Percentiles rank a stretch among this genome's conserved stretches.
These are phyloP conservation scores for Drosophila pruinosa DNA, from an alignment of 1,140 invertebrate species.

Conservation along the genomic window DNA sequence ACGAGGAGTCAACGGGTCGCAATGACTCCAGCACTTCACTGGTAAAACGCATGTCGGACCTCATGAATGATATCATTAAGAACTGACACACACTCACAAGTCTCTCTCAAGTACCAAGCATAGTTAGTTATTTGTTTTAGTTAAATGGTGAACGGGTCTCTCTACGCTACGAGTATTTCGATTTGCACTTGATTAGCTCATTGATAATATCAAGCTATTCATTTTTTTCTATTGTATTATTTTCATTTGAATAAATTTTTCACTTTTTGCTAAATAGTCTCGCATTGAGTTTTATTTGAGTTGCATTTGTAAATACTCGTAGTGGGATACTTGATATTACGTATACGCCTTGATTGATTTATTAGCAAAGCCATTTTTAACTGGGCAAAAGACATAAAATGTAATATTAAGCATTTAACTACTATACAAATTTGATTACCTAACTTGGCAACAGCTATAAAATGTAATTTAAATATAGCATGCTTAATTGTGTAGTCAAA, in stretches of 20 bases:
- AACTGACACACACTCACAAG: constrained; percentile 34
- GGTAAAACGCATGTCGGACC: constrained; percentile 83
- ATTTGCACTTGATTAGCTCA: constrained; percentile 43
- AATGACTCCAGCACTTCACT: constrained; percentile 84
- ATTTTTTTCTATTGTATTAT: constrained; percentile 52
- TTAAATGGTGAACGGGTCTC: constrained; percentile 42
- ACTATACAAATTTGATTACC: too few relatives aligned
- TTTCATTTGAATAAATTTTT: constrained; percentile 44
- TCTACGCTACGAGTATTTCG: constrained; percentile 52
- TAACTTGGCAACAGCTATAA: too few relatives aligned
- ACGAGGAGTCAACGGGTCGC: constrained; percentile 70
- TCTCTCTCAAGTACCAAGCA: neutral
- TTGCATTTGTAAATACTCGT: constrained; percentile 63
- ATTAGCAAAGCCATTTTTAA: too few relatives aligned
- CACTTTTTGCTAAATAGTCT: constrained; percentile 3
- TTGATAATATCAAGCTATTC: constrained; percentile 44
- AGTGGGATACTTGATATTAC: neutral
- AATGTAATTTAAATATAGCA: too few relatives aligned
- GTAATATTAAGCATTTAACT: too few relatives aligned
- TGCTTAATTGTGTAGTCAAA: too few relatives aligned
- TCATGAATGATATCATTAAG: constrained; percentile 83
- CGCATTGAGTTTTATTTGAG: constrained; percentile 32
- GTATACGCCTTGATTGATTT: neutral
- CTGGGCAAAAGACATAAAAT: too few relatives aligned
- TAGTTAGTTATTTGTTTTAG: neutral